Evolutionary conservation across 2,113 vertebrate genomes (phyloP).

Genomic region (Otus sunia): DNA sequence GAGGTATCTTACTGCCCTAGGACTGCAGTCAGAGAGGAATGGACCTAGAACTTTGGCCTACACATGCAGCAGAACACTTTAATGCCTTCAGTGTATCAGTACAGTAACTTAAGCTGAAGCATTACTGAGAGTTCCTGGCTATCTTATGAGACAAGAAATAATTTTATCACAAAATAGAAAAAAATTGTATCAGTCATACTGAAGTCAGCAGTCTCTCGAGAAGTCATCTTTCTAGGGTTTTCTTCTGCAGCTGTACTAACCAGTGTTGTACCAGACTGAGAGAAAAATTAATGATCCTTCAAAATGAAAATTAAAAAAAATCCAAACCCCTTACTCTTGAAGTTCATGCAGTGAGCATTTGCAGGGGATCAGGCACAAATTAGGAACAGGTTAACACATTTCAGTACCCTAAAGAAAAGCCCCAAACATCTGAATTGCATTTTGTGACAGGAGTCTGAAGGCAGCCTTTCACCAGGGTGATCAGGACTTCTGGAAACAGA

Average conservation of each 20-base stretch:
- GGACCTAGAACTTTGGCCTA: neutral
- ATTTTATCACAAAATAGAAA: neutral
- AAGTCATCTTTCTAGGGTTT: neutral
- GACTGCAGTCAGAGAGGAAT: neutral
- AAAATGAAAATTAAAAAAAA: neutral
- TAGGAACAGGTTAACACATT: neutral
- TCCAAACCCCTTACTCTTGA: neutral
- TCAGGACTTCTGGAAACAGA: fast-evolving
- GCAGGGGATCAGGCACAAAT: neutral
- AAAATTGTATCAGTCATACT: neutral
- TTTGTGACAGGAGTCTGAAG: neutral
- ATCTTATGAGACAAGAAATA: neutral
- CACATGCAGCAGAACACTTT: neutral
- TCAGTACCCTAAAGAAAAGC: neutral
- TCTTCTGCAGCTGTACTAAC: neutral
- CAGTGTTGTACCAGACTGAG: neutral
- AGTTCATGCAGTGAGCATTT: neutral
- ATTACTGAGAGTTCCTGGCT: neutral
- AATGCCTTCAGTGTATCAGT: neutral
- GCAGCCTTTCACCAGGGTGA: neutral
- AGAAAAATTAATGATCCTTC: neutral
- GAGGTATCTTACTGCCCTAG: neutral
- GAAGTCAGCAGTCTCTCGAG: neutral
- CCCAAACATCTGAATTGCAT: neutral
- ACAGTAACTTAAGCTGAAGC: neutral